Evolutionary conservation across 2,113 vertebrate genomes (phyloP), one percentile per base, ranked within the genome.

Genomic region (Osmerus mordax): DNA sequence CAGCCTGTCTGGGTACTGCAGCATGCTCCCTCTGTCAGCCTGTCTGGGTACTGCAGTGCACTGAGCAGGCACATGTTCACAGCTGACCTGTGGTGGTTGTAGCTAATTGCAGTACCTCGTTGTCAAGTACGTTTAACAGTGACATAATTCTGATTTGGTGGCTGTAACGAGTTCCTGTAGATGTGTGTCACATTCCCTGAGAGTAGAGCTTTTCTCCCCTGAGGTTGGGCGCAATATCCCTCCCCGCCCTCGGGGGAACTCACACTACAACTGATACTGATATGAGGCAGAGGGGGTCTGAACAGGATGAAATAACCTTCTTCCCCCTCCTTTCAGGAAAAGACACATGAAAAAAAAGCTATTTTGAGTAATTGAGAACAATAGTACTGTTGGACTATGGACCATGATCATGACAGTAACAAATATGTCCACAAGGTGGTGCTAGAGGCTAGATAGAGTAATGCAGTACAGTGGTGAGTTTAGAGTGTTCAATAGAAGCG

Each of bases 171-270:
- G 67, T 72, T 61, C 74, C 14, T 41, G 32, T 65, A 12, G 19
- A 3, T n/a, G 32, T 69, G 11, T 52, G 63, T 77, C 29, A 71
- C 11, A 18, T 72, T 87, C 80, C 82, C 85, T 75, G 81, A 84
- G 79, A 79, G 71, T 77, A 67, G 23, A 80, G 73, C 70, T 61
- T 28, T 73, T 32, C 69, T 23, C 71, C 74, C 75, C 72, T 68
- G 60, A 36, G 54, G 65, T 63, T 56, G 18, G 61, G 65, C 53
- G 59, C 70, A 70, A 66, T 28, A 61, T 29, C 69, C 62, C 19
- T 21, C n/a, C 9, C 47, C 36, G 63, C 16, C 32, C 41, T 23
- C n/a, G 11, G 55, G 55, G 55, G 55, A 21, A 19, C 32, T 51
- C 18, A 65, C 18, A 18, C 19, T 60, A 60, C 18, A 60, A 2